phyloP scores from a whole-genome alignment of 1,140 invertebrate genomes.

The Apolygus lucorum region DNA sequence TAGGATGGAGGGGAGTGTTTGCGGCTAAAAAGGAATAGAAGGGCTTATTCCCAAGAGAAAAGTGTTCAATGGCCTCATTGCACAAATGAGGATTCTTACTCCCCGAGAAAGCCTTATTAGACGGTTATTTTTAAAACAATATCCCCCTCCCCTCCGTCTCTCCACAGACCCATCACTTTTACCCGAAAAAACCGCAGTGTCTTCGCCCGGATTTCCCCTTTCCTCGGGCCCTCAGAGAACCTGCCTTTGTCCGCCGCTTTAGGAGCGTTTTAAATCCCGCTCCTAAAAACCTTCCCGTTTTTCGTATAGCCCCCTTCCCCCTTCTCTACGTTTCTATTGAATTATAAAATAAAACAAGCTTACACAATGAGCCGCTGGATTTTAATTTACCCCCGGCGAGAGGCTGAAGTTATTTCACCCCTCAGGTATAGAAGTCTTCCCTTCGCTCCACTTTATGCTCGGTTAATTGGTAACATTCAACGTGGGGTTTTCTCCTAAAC shows the following conservation, averaged over 20 bases:
- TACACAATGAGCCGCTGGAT: neutral
- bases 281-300: too few relatives aligned
- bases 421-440: neutral
- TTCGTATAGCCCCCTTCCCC: neutral
- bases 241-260: neutral
- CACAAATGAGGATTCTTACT: neutral
- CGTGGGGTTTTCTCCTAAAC: slow-evolving; percentile 5
- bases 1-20: neutral
- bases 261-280: neutral
- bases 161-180: neutral
- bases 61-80: slow-evolving; percentile 17
- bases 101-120: slow-evolving; percentile 15
- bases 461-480: slow-evolving; percentile 18
- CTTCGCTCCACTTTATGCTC: neutral
- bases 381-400: slow-evolving; percentile 2
- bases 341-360: slow-evolving; percentile 21
- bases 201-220: neutral
- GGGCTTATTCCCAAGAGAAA: slow-evolving; percentile 3
- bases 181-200: neutral
- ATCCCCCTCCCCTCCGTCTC: neutral
- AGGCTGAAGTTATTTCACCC: neutral
- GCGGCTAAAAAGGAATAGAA: neutral
- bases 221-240: neutral
- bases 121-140: slow-evolving; percentile 21
- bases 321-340: slow-evolving; percentile 6